Evolutionary conservation across 2,797 vertebrate genomes (phyloP), one percentile per base, ranked within the genome.

Genomic region (Cetoscarus ocellatus): DNA sequence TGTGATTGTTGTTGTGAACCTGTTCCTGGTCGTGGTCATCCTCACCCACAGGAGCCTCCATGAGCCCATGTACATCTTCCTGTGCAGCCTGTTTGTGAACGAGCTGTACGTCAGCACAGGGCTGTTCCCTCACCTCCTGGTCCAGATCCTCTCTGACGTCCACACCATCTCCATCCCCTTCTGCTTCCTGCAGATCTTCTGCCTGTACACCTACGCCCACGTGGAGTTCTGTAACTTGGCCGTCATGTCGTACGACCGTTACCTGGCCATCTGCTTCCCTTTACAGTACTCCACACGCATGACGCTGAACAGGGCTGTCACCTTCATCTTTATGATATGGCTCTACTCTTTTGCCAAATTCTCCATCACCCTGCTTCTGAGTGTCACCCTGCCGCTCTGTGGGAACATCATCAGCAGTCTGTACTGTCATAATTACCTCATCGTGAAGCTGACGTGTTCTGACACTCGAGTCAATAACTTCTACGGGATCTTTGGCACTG

Each of bases 171-270:
- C 84, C 19, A 43, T 34, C 9, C 1, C 50, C 0, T 1, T 69
- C 39, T 91, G 90, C 49, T 81, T 77, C 59, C 49, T 84, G 44
- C 90, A 91, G 45, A 86, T 91, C 43, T 91, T 70, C 60, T 80
- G 59, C 43, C 7, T 89, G 10, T 85, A 89, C 7, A 17, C 47
- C 0, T 72, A 72, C 14, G 69, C 47, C 6, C 10, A 17, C 12
- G 36, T 79, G 0, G 70, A 91, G 38, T 86, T 84, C 40, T 69
- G 27, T 8, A 87, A 61, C 12, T 52, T 92, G 45, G 78, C 84
- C 13, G 8, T 87, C 14, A 92, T 93, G 89, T 79, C 87, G 1
- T 91, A 86, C 17, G 89, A 91, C 67, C 53, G 89, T 10, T 89
- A 82, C 12, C 51, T 84, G 0, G 79, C 88, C 0, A 86, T 90